A percentile compares a stretch with the other conserved stretches of the same genome.
Conservation (phyloP, 2,113 vertebrate species). For the Etia nguti region DNA sequence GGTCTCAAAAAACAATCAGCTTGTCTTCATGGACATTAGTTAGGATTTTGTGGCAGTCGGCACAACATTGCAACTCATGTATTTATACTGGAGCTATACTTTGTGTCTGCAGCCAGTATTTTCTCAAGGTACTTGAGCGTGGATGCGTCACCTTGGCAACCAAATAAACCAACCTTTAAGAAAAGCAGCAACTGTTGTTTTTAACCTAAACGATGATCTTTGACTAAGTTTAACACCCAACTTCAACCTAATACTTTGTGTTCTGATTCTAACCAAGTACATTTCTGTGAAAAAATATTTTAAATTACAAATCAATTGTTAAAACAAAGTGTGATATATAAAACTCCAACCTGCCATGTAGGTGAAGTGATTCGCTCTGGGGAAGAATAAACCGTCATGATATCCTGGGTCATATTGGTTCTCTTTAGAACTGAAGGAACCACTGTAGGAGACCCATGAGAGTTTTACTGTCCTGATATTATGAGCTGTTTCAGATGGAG, state of each 20-base stretch:
- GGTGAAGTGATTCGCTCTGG: rapidly evolving
- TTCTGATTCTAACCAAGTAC: rapidly evolving
- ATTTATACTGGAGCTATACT: no score
- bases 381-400: background rate
- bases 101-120: no score
- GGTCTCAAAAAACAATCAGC: background rate
- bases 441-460: background rate
- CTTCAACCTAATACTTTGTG: rapidly evolving
- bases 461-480: background rate
- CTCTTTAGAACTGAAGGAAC: background rate
- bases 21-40: background rate
- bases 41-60: rapidly evolving
- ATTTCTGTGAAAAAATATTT: background rate
- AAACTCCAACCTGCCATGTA: rapidly evolving
- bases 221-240: background rate
- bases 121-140: no score
- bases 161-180: background rate
- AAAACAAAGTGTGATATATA: background rate
- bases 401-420: background rate
- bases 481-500: background rate
- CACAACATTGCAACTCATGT: no score
- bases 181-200: rapidly evolving
- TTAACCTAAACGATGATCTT: background rate
- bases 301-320: no score
- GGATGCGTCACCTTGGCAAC: background rate